phyloP scores from a whole-genome alignment of 2,888 invertebrate genomes.

The Metacarcinus magister region DNA sequence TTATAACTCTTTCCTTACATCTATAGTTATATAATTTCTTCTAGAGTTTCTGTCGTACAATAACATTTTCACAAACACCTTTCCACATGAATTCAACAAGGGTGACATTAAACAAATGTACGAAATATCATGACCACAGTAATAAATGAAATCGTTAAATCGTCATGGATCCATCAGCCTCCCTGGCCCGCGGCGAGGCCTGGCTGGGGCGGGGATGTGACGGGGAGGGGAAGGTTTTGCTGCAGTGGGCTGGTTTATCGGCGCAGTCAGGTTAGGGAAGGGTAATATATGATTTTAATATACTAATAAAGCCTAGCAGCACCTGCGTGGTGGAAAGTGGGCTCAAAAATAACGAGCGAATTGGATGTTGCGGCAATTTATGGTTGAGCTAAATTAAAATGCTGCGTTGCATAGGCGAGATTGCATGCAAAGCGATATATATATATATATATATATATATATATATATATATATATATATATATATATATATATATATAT shows the following conservation, averaged over 20 bases:
- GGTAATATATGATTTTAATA: conserved; percentile 26
- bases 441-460: not conserved
- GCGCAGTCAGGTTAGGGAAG: conserved; percentile 26
- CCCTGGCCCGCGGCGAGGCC: conserved; percentile 8
- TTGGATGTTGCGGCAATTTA: conserved; percentile 26
- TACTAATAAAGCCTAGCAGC: conserved; percentile 9
- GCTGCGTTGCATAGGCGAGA: conserved; percentile 12
- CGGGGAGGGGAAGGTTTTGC: not conserved
- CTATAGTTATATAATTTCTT: too few relatives aligned
- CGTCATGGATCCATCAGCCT: not conserved
- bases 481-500: not conserved
- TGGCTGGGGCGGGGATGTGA: not conserved
- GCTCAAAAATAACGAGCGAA: conserved; percentile 5
- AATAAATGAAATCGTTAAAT: not conserved
- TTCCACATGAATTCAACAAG: too few relatives aligned
- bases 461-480: conserved; percentile 26
- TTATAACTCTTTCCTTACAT: too few relatives aligned
- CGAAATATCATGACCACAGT: not conserved
- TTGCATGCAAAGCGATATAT: conserved; percentile 26
- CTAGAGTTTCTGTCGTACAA: too few relatives aligned
- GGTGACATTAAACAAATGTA: too few relatives aligned
- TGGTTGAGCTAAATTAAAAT: conserved; percentile 13
- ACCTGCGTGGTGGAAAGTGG: not conserved
- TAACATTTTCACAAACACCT: too few relatives aligned
- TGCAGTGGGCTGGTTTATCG: conserved; percentile 26